phyloP scores from a whole-genome alignment of 2,888 invertebrate species.

The Anthophora plumipes region DNA sequence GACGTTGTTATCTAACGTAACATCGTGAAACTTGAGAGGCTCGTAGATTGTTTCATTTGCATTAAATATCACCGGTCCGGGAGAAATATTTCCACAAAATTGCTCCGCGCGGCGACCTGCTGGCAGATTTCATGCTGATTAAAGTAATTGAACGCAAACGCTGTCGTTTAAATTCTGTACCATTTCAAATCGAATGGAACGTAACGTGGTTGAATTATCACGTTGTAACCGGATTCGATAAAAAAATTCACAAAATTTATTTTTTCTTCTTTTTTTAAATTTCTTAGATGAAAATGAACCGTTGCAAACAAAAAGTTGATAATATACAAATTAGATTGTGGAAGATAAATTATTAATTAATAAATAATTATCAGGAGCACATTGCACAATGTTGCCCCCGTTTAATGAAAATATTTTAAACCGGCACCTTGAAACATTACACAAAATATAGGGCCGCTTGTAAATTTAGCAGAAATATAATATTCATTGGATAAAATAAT shows the following conservation, averaged over 20 bases:
- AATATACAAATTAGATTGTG: too few relatives aligned
- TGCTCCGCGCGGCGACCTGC: not conserved
- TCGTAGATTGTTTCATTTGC: conserved; percentile 33
- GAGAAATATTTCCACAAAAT: conserved; percentile 8
- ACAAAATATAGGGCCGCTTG: too few relatives aligned
- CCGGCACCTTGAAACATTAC: too few relatives aligned
- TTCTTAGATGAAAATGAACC: too few relatives aligned
- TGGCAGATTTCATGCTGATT: not conserved
- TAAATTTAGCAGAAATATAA: too few relatives aligned
- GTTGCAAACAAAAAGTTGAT: too few relatives aligned
- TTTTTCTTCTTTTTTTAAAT: too few relatives aligned
- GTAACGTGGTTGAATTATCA: not conserved
- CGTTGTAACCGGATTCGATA: too few relatives aligned
- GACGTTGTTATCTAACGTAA: conserved; percentile 19
- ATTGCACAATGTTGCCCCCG: too few relatives aligned
- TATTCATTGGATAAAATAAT: too few relatives aligned
- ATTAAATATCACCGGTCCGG: conserved; percentile 6
- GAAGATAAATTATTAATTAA: not conserved
- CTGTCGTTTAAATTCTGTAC: not conserved
- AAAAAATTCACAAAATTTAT: too few relatives aligned
- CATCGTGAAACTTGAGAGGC: not conserved
- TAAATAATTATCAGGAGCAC: not conserved
- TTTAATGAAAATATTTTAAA: too few relatives aligned
- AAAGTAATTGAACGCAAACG: not conserved
- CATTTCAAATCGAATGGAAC: not conserved